Percentiles rank a stretch among this genome's conserved stretches.
phyloP scores from a whole-genome alignment of 2,797 vertebrate genomes.

The Hipposideros larvatus region DNA sequence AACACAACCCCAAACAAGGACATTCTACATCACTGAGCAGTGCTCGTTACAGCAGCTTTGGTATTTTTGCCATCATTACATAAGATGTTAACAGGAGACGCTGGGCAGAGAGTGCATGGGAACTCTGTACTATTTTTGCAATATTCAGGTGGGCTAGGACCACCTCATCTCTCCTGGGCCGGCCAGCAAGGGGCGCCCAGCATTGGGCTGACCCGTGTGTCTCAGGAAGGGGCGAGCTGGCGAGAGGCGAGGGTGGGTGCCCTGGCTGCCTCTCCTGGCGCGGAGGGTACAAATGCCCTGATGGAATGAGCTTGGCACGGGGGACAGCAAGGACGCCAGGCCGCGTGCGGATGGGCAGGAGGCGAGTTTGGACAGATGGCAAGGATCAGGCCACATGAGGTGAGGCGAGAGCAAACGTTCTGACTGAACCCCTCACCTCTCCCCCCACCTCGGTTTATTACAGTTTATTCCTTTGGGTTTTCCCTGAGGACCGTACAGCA shows the following conservation, averaged over 20 bases:
- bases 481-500: not conserved
- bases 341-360: not conserved
- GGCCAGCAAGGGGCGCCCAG: not conserved
- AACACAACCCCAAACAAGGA: not conserved
- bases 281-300: not conserved
- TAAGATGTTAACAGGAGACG: not conserved
- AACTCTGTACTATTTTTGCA: not conserved
- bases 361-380: not conserved
- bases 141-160: not conserved
- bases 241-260: not conserved
- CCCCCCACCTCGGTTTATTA: not conserved
- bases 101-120: not conserved
- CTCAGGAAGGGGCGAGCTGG: not conserved
- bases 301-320: not conserved
- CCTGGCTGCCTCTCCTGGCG: not conserved
- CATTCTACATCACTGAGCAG: not conserved
- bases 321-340: not conserved
- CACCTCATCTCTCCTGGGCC: not conserved
- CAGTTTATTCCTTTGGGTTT: not conserved
- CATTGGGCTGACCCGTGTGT: too few species aligned
- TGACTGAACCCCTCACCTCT: fast-evolving
- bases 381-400: not conserved
- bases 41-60: not conserved
- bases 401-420: too few species aligned
- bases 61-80: not conserved